phyloP scores from a whole-genome alignment of 2,797 vertebrate species.

The Lagorchestes hirsutus region DNA sequence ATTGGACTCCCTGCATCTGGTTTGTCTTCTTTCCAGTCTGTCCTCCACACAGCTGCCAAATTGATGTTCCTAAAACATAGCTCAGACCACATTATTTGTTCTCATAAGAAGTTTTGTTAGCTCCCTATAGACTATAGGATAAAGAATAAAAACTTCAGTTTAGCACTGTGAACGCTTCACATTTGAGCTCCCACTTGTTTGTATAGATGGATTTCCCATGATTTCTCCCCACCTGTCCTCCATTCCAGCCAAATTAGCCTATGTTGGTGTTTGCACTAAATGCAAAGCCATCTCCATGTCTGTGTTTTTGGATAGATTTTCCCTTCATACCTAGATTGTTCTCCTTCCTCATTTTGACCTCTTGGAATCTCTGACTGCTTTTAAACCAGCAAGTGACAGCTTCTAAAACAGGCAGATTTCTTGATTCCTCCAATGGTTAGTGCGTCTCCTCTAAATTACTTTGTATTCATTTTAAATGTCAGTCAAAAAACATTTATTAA shows the following conservation, averaged over 20 bases:
- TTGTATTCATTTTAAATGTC: neutral
- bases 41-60: neutral
- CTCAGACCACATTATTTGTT: neutral
- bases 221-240: neutral
- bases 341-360: neutral
- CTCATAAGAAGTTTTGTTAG: neutral
- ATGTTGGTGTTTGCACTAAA: neutral
- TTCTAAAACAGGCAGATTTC: neutral
- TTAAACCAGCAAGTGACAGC: neutral
- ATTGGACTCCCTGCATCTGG: neutral
- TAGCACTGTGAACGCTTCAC: neutral
- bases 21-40: neutral
- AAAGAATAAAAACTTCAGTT: neutral
- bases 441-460: neutral
- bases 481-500: neutral
- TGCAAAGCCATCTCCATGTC: neutral
- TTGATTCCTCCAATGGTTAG: neutral
- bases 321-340: neutral
- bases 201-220: neutral
- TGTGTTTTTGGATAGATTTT: neutral
- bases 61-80: neutral
- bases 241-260: neutral
- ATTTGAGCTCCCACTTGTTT: neutral
- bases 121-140: neutral
- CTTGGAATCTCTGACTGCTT: neutral